These are phyloP conservation scores for Agrypnus murinus DNA, from an alignment of 2,888 invertebrate species.

Conservation along the genomic window DNA sequence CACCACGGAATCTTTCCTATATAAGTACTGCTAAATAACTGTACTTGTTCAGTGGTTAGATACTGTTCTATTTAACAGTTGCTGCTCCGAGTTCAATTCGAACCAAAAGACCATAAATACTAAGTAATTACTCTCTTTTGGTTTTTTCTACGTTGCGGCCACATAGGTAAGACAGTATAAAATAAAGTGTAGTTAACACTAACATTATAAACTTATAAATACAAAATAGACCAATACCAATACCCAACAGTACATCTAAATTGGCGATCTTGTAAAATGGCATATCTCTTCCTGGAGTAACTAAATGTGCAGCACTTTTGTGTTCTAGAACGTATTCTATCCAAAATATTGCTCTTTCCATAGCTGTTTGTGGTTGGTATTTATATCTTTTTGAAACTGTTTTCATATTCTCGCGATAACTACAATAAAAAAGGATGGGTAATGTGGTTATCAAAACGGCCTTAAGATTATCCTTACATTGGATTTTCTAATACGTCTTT, in stretches of 20 bases:
- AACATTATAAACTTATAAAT: neutral
- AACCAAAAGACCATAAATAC: no score
- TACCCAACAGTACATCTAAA: conserved; percentile 50
- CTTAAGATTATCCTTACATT: conserved; percentile 50
- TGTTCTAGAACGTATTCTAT: conserved; percentile 37
- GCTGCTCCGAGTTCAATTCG: no score
- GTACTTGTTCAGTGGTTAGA: no score
- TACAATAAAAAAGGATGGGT: conserved; percentile 44
- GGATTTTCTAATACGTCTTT: conserved; percentile 57
- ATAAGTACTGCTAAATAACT: no score
- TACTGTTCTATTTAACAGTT: no score
- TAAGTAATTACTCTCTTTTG: no score
- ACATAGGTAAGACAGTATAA: neutral
- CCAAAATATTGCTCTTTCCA: conserved; percentile 45
- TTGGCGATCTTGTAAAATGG: conserved; percentile 52
- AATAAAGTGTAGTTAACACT: neutral
- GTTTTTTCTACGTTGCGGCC: no score
- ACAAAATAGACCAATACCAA: neutral
- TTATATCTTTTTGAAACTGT: conserved; percentile 9
- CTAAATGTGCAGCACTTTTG: conserved; percentile 28
- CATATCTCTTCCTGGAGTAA: conserved; percentile 27
- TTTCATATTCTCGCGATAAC: conserved; percentile 51
- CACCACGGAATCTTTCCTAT: no score
- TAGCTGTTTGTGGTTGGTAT: conserved; percentile 33
- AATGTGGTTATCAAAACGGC: conserved; percentile 25